phyloP scores from a whole-genome alignment of 2,797 vertebrate genomes.

The Hapalemur alaotrensis region DNA sequence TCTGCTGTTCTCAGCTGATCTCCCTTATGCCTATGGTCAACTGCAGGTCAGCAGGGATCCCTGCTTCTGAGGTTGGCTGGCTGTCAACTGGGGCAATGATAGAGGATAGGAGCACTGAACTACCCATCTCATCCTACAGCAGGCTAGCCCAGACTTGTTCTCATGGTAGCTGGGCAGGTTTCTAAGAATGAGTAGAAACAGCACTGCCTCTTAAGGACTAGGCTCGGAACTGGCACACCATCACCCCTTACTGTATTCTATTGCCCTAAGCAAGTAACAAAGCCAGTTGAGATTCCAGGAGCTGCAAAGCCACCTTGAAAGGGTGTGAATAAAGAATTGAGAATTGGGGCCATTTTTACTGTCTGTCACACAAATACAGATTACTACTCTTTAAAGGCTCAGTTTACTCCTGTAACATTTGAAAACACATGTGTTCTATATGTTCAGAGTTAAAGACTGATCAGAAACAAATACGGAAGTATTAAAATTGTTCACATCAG shows the following conservation, averaged over 20 bases:
- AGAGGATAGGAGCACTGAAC: not conserved
- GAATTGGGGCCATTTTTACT: constrained; percentile 13
- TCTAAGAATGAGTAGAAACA: constrained; percentile 23
- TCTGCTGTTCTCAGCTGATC: constrained; percentile 20
- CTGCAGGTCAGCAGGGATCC: not conserved
- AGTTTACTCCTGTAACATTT: constrained; percentile 49
- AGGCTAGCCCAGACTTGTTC: constrained; percentile 1
- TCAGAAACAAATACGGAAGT: constrained; percentile 27
- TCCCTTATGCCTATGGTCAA: not conserved
- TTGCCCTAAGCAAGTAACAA: constrained; percentile 43
- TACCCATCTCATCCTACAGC: not conserved
- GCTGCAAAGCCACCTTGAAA: constrained; percentile 7
- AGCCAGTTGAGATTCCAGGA: constrained; percentile 3
- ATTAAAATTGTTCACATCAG: constrained; percentile 40
- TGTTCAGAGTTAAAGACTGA: constrained; percentile 35
- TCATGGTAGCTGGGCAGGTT: constrained; percentile 12
- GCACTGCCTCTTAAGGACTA: not conserved
- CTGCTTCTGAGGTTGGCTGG: not conserved
- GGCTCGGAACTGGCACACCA: not conserved
- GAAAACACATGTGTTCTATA: not conserved
- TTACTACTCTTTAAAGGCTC: constrained; percentile 31
- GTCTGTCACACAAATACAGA: not conserved
- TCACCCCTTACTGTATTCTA: not conserved
- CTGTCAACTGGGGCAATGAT: not conserved
- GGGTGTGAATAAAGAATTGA: not conserved